These are phyloP conservation scores for Hirudo medicinalis DNA, from an alignment of 1,140 invertebrate species.

Conservation along the genomic window DNA sequence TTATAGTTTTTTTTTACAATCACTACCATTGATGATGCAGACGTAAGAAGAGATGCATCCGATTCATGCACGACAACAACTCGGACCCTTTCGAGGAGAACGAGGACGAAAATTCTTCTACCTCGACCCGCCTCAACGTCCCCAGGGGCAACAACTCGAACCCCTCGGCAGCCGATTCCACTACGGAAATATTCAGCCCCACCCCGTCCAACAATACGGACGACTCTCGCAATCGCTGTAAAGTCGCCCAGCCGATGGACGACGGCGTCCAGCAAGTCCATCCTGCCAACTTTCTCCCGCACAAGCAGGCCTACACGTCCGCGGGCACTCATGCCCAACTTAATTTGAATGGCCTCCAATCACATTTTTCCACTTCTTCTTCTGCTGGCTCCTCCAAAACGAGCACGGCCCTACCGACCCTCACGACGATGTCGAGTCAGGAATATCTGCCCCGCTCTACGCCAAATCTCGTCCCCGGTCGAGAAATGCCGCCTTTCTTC, in stretches of 20 bases:
- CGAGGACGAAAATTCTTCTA: constrained; percentile 24
- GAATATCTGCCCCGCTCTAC: too few relatives aligned
- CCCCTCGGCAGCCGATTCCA: constrained; percentile 12
- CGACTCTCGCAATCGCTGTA: neutral
- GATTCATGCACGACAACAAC: constrained; percentile 70
- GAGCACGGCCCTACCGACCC: too few relatives aligned
- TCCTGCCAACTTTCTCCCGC: too few relatives aligned
- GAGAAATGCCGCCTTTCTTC: too few relatives aligned
- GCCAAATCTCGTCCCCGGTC: too few relatives aligned
- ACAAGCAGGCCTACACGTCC: too few relatives aligned
- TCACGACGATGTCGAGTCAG: too few relatives aligned
- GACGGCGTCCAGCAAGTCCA: too few relatives aligned
- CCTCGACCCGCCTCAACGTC: constrained; percentile 21
- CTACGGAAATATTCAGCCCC: constrained; percentile 16
- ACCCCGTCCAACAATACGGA: constrained; percentile 1
- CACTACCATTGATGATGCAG: constrained; percentile 46
- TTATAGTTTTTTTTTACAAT: neutral
- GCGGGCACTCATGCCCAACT: too few relatives aligned
- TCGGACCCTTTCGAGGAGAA: constrained; percentile 63
- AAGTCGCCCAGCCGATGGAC: neutral
- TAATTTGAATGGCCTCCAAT: too few relatives aligned
- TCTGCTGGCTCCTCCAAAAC: too few relatives aligned
- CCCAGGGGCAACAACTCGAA: neutral
- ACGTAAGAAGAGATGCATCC: constrained; percentile 96
- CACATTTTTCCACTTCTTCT: too few relatives aligned